Evolutionary conservation across 2,888 invertebrate species (phyloP), one percentile per base, ranked within the genome.

Genomic region (Dichetophora obliterata): DNA sequence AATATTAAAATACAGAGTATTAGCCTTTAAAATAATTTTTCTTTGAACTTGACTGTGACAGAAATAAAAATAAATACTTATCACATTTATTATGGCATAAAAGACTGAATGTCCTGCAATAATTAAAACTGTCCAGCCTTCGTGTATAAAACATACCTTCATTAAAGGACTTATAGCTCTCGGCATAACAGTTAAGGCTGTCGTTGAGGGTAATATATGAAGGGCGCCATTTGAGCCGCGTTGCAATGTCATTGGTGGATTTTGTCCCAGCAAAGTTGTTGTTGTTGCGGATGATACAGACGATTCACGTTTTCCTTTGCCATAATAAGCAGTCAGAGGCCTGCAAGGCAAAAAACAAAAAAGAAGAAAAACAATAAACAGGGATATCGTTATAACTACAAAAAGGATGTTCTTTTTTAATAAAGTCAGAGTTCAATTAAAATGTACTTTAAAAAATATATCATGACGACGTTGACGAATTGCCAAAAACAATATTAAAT

Each of bases 201-300:
- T 81, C 37, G 83, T 80, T 77, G 84, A 84, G 79, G 87, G 85
- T 79, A 86, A 80, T 84, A 88, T 85, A 78, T 89, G 88, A 70
- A 89, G 78, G 54, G 88, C 86, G 77, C 88, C 89, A 81, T 88
- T 89, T 31, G 89, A 89, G 72, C 87, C 88, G 19, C 89, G 88
- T 79, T 88, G 89, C 82, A 83, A 84, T 72, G 81, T 83, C 81
- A 84, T 86, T 74, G 82, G 87, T 80, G 76, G 89, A 69, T 72
- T 75, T 61, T 88, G 89, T 31, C 91, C 91, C 81, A 95, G 91
- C 81, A 94, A 90, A 5, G 95, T 95, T 16, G 95, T 95, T 76
- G 95, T 95, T 54, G 95, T 95, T 75, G 93, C 92, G 89, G 95
- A 95, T 75, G 95, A 94, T 19, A 94, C 93, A 79, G 94, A 93